Conservation (phyloP, 1,140 invertebrate genomes). For the Magallana gigas region DNA sequence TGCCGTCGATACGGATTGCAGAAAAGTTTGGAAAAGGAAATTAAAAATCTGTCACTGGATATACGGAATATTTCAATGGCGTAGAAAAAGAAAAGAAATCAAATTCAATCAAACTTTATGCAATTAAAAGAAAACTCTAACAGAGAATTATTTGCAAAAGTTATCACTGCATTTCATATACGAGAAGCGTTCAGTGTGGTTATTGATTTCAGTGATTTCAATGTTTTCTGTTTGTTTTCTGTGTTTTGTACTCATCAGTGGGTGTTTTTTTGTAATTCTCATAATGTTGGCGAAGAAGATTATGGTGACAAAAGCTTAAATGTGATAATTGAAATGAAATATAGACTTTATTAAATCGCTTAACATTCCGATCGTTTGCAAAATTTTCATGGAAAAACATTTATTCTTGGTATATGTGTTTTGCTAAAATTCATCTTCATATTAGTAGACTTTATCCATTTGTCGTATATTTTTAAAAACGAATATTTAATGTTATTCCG, state of each 20-base stretch:
- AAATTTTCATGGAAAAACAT: no score
- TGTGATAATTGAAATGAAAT: not conserved
- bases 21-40: not conserved
- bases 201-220: not conserved
- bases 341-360: no score
- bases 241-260: not conserved
- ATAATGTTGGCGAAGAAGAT: not conserved
- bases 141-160: not conserved
- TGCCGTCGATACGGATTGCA: not conserved
- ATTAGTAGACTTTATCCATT: no score
- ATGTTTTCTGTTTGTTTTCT: not conserved
- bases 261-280: not conserved
- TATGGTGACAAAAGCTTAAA: not conserved
- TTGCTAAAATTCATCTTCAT: no score
- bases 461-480: no score
- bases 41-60: not conserved
- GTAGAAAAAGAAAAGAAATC: not conserved
- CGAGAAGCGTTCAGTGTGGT: no score
- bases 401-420: no score
- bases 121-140: not conserved
- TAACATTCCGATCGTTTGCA: no score
- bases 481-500: no score
- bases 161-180: no score
- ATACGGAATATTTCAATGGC: not conserved
- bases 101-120: not conserved